Base-by-base conservation (phyloP, 2,113 vertebrate genomes). In the Pogona vitticeps region DNA sequence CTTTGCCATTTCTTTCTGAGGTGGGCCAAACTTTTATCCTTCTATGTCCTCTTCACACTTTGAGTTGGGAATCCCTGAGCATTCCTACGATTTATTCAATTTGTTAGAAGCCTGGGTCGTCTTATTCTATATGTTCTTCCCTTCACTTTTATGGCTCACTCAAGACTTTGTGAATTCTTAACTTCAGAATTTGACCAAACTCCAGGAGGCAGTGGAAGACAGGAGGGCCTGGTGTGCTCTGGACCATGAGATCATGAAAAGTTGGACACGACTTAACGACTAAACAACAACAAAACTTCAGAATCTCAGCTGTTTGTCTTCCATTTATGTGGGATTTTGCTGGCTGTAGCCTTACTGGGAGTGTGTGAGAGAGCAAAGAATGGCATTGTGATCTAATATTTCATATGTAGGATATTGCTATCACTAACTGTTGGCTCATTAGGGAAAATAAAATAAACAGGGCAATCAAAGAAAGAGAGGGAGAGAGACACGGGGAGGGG, bases 381-480 rank as follows among this genome's bases (percentile, higher is more conserved):
- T 33, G 6, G 52, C 3, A 31, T 56, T 3, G 26, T 31, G 17
- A 65, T 3, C 23, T 2, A 65, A 65, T 33, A 76, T 20, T 33
- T 63, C 59, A 75, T 56, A 40, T 36, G 8, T 36, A 76, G 33
- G 17, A 80, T 46, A n/a, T 36, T 65, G 63, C 21, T 21, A 63
- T 28, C 21, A 13, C 38, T 75, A 42, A 75, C 56, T 88, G 79
- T 90, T 85, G 59, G 56, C 56, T 83, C 36, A 75, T 83, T 83
- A 83, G 2, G 21, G 72, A 52, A 84, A 86, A 90, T 68, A 89
- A 90, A 92, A 81, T 83, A 80, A 65, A 31, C 12, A 46, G 31
- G 40, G 82, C 79, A 88, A 86, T 72, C 83, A 58, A 52, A 46
- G 9, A 40, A 65, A 52, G 38, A 42, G 67, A 23, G 56, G 52